Evolutionary conservation across 2,888 invertebrate species (phyloP), one percentile per base, ranked within the genome.

Genomic region (Allolobophora icterica): DNA sequence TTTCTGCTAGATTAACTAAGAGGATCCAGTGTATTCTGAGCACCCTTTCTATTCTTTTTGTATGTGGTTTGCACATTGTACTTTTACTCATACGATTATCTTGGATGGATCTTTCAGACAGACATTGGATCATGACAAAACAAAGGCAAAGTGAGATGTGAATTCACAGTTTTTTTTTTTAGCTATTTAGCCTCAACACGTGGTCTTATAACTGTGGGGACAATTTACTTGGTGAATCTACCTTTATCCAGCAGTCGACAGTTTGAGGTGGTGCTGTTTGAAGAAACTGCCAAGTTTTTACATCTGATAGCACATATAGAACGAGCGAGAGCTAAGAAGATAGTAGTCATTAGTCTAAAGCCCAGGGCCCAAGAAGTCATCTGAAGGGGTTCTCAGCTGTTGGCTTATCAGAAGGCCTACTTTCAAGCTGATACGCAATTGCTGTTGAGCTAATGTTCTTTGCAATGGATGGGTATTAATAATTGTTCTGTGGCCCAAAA

Each of bases 401-500:
- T 71, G 71, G 71, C 71, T 71, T 71, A 71, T 71, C 71, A 71
- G 71, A n/a, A 71, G 71, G 71, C 71, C 71, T 71, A 71, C 71
- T 71, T 71, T 71, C 30, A n/a, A n/a, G n/a, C 71, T 71, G 71
- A 71, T 71, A 71, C n/a, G 71, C n/a, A 52, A 24, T 52, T 52
- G 52, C 24, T 30, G 71, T n/a, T 71, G 71, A 71, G 71, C 71
- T 17, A 71, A 71, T 71, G 71, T 71, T 71, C 71, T n/a, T n/a
- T 71, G 71, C n/a, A 71, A n/a, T 30, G 30, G n/a, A n/a, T 8
- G 2, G 71, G 71, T 71, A 71, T 71, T 71, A 71, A 71, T 71
- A 71, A 71, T 71, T 71, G 71, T 71, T 71, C 71, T 71, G 0
- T 71, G 71, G 71, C n/a, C 71, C 71, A 71, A 71, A 71, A 71